These are phyloP conservation scores for Carpatolechia fugitivella DNA, from an alignment of 2,888 invertebrate genomes.

Conservation along the genomic window DNA sequence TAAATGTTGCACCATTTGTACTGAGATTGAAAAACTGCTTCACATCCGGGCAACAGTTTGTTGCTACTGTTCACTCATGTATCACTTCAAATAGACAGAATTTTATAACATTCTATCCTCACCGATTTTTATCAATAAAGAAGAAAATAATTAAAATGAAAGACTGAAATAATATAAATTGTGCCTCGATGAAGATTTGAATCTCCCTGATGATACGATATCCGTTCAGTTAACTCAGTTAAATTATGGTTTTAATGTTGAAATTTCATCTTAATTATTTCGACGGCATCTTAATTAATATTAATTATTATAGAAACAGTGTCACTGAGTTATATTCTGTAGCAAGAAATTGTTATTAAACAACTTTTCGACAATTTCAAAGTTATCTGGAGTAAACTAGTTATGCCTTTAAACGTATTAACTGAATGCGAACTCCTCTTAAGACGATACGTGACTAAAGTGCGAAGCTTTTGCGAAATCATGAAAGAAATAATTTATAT, in stretches of 20 bases:
- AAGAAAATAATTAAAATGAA: background rate
- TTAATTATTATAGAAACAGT: background rate
- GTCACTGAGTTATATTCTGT: background rate
- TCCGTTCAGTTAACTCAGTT: background rate
- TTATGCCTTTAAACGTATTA: constrained; percentile 15
- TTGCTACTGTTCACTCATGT: constrained; percentile 16
- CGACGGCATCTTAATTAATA: constrained; percentile 4
- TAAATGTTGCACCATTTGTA: constrained; percentile 74
- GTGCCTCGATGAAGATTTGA: background rate
- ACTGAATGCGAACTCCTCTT: constrained; percentile 20
- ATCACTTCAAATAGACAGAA: constrained; percentile 7
- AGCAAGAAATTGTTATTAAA: background rate
- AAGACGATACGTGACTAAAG: constrained; percentile 18
- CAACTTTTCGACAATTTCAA: constrained; percentile 3
- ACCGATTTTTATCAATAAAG: background rate
- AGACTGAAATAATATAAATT: background rate
- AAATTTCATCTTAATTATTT: background rate
- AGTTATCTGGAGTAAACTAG: constrained; percentile 12
- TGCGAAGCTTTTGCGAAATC: constrained; percentile 15
- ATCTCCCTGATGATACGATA: background rate
- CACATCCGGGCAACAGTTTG: constrained; percentile 46
- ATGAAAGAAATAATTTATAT: constrained; percentile 15
- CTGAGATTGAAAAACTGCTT: constrained; percentile 74
- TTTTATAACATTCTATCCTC: background rate
- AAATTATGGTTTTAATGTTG: background rate